Conservation (phyloP, 2,888 invertebrate genomes). For the Acleris cristana region DNA sequence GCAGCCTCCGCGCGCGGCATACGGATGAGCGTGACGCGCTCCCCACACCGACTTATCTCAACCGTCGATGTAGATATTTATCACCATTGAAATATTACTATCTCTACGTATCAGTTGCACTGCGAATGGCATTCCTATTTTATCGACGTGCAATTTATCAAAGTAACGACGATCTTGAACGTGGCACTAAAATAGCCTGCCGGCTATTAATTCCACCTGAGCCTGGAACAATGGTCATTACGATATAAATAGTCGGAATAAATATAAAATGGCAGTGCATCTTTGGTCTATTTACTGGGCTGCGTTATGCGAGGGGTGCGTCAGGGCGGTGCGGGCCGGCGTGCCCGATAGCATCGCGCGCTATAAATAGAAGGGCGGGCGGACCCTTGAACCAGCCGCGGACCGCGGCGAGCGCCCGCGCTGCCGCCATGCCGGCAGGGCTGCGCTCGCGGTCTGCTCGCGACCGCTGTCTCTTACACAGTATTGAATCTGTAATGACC, state of each 20-base stretch:
- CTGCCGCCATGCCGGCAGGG: constrained; percentile 56
- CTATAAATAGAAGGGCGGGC: constrained; percentile 79
- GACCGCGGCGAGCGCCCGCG: constrained; percentile 58
- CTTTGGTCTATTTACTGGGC: constrained; percentile 75
- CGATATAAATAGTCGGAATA: constrained; percentile 78
- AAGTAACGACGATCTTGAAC: constrained; percentile 60
- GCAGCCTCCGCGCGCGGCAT: constrained; percentile 72
- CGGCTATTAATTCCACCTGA: constrained; percentile 73
- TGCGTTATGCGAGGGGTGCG: constrained; percentile 77
- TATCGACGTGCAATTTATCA: constrained; percentile 61
- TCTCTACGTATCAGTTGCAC: constrained; percentile 51
- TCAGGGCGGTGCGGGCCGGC: constrained; percentile 70
- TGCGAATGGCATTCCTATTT: constrained; percentile 52
- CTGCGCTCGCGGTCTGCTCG: constrained; percentile 41
- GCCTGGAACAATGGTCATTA: constrained; percentile 75
- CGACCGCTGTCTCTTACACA: background rate
- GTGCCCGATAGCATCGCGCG: constrained; percentile 72
- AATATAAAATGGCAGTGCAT: constrained; percentile 72
- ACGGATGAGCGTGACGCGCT: constrained; percentile 73
- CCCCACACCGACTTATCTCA: constrained; percentile 53
- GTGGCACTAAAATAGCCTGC: constrained; percentile 61
- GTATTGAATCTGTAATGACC: no score
- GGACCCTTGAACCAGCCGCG: constrained; percentile 81
- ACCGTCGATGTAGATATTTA: constrained; percentile 52
- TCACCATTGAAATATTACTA: constrained; percentile 54